Evolutionary conservation across 2,797 vertebrate species (phyloP), one percentile per base, ranked within the genome.

Genomic region (Sciurus vulgaris): DNA sequence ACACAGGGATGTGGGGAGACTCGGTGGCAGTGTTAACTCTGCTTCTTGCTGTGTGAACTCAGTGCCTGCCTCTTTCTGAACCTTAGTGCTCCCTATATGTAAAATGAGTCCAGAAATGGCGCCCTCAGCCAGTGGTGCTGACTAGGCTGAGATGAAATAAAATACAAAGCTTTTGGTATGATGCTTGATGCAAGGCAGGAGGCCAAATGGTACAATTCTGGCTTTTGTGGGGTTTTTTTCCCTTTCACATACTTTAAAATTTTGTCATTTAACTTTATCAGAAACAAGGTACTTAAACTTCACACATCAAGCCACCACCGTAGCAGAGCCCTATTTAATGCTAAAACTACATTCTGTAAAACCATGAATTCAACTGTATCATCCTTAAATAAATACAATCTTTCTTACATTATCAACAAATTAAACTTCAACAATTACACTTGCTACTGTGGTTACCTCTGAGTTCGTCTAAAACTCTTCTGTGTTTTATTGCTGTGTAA

Each of bases 371-470:
- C 93, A 89, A 67, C 14, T 20, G 89, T 77, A 73, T 96, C 41
- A 33, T 82, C 38, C 78, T 95, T 91, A 93, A 93, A 77, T 89
- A 96, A 95, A 95, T 86, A 90, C 24, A 84, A 38, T 89, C 86
- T 95, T 94, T 95, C 65, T 92, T 96, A 81, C 26, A 73, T 94
- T 94, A 95, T 96, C 92, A 96, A 93, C 70, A 85, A 94, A 94
- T 96, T 96, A 91, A 89, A 95, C 82, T 79, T 88, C 79, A 82
- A 74, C 89, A 94, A 47, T 93, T 95, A 65, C 11, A 86, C 96
- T 97, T 5, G 44, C 97, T 98, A 96, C 98, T 96, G 96, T 94
- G 97, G 85, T 88, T 97, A 93, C 95, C 67, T 96, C 94, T 77
- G 82, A 56, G 96, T 96, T 90, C n/a, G 44, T 82, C 84, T 93